Evolutionary conservation across 2,113 vertebrate species (phyloP), one percentile per base, ranked within the genome.

Genomic region (Apeltes quadracus): DNA sequence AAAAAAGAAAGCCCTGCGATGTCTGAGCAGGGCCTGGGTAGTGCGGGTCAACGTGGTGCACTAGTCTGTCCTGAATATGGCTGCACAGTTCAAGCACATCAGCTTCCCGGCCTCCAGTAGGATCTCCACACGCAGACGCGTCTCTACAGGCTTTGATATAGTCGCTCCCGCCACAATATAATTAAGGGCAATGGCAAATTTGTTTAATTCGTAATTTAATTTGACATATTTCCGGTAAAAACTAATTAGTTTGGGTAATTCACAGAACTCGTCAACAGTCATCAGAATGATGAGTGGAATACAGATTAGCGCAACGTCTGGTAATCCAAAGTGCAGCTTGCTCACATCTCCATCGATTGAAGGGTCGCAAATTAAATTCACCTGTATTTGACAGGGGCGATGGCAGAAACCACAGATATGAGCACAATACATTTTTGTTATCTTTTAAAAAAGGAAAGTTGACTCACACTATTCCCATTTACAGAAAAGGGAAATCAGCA

Each of bases 171-270:
- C 1, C 2, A 18, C 15, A 27, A 7, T 25, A 38, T 39, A 61
- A 39, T 61, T 7, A 18, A 20, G 22, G 39, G 32, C 3, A 55
- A 14, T 5, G 58, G n/a, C 14, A n/a, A 18, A 59, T 51, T 22
- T 15, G 44, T 58, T 34, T 11, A 1, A 41, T 57, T 39, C 56
- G 10, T 63, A 36, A 63, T 74, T 12, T 27, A 27, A 66, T 72
- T 72, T 44, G 16, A 36, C 14, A 13, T 63, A 8, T 38, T 46
- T 46, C 38, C 16, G 1, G 66, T 18, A 39, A 69, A n/a, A 48
- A 14, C 22, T 6, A 10, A 51, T 69, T 29, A 9, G 7, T 15
- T 36, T 20, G 38, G 25, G 38, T 62, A 13, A 55, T 46, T 61
- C 22, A 4, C 25, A 38, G 53, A 57, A 29, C 6, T 22, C 2